These are phyloP conservation scores for Stichopus chloronotus DNA, from an alignment of 35 echinoderm and acorn worm genomes.

Conservation along the genomic window DNA sequence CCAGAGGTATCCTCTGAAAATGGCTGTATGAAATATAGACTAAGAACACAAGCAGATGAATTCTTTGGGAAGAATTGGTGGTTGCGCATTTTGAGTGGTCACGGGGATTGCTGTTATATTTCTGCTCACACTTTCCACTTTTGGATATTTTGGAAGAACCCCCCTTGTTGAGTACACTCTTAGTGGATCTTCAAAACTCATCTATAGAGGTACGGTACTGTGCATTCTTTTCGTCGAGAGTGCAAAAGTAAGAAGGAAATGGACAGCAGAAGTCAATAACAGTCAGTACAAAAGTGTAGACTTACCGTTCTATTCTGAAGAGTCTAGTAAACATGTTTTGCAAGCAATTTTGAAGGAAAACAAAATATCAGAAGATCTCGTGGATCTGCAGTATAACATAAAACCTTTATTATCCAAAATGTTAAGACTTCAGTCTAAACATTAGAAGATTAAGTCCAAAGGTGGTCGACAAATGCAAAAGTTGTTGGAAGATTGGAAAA, in stretches of 20 bases:
- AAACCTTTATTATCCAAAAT: constrained; percentile 5
- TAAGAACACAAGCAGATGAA: background rate
- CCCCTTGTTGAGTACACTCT: constrained; percentile 8
- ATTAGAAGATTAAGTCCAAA: background rate
- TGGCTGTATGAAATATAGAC: background rate
- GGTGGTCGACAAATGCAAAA: background rate
- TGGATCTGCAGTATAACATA: background rate
- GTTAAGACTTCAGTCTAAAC: background rate
- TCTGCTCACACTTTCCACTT: background rate
- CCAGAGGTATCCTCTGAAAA: background rate
- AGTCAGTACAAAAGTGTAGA: background rate
- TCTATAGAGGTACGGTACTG: background rate
- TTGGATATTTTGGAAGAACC: background rate
- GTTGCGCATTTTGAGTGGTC: background rate
- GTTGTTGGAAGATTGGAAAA: constrained; percentile 5
- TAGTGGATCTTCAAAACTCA: background rate
- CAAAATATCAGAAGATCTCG: constrained; percentile 4
- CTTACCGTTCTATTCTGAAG: background rate
- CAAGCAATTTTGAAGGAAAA: constrained; percentile 7
- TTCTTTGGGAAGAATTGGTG: background rate
- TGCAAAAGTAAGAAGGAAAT: background rate
- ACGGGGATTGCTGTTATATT: constrained; percentile 1
- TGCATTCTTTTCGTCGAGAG: background rate
- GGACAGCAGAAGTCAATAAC: background rate
- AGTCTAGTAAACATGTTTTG: constrained; percentile 3